These are phyloP conservation scores for Linurgus olivaceus DNA, from an alignment of 2,797 vertebrate genomes.

Conservation along the genomic window DNA sequence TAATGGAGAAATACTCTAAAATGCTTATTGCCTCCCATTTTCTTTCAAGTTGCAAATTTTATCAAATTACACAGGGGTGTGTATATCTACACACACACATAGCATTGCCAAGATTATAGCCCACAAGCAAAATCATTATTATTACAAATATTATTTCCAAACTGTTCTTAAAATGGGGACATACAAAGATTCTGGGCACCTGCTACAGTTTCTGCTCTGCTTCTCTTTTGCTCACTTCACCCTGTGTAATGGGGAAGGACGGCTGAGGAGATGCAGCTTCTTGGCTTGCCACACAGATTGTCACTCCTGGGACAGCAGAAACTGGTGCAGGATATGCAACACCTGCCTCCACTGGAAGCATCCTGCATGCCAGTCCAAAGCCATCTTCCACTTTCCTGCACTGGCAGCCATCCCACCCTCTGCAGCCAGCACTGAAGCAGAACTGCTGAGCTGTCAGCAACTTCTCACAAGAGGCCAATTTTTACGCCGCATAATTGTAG, in stretches of 20 bases:
- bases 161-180: neutral
- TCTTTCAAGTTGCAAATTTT: neutral
- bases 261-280: neutral
- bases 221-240: neutral
- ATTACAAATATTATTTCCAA: neutral
- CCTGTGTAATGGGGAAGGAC: neutral
- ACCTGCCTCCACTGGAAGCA: conserved; percentile 26
- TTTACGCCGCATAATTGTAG: conserved; percentile 63
- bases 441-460: conserved; percentile 67
- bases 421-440: conserved; percentile 61
- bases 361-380: neutral
- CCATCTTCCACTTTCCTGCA: neutral
- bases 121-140: neutral
- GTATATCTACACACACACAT: fast-evolving
- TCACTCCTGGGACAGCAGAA: neutral
- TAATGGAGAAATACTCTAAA: neutral
- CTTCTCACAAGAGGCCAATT: conserved; percentile 63
- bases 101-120: neutral
- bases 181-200: neutral
- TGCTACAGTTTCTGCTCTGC: neutral
- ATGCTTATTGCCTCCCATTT: neutral
- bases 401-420: conserved; percentile 49
- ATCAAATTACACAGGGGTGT: neutral
- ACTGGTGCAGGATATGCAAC: neutral
- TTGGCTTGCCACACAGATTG: neutral